These are phyloP conservation scores for Conops quadrifasciatus DNA, from an alignment of 2,888 invertebrate species.

Conservation along the genomic window DNA sequence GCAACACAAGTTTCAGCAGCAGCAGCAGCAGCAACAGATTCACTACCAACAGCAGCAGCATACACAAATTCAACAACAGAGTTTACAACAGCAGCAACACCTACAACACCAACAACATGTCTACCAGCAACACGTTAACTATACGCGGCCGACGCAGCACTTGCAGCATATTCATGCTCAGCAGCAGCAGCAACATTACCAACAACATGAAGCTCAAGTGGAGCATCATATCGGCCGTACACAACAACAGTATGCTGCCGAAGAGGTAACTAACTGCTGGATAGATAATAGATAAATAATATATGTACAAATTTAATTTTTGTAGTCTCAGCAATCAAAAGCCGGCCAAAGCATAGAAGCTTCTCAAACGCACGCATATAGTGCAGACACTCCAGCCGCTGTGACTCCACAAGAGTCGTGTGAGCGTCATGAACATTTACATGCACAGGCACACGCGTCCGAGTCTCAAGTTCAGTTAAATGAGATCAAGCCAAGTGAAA, in stretches of 20 bases:
- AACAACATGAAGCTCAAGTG: slow-evolving; percentile 42
- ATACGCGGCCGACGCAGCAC: slow-evolving; percentile 30
- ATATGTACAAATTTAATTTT: slow-evolving; percentile 1
- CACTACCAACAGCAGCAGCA: slow-evolving; percentile 29
- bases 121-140: slow-evolving; percentile 31
- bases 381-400: slow-evolving; percentile 1
- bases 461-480: not conserved
- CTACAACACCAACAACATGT: slow-evolving; percentile 27
- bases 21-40: slow-evolving; percentile 44
- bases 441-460: slow-evolving; percentile 34
- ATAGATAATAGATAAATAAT: too few species aligned
- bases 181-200: slow-evolving; percentile 39
- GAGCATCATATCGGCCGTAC: slow-evolving; percentile 7
- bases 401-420: slow-evolving; percentile 45
- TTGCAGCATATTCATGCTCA: slow-evolving; percentile 36
- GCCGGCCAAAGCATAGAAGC: slow-evolving; percentile 1
- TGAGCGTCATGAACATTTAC: slow-evolving; percentile 47
- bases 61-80: slow-evolving; percentile 25
- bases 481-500: not conserved
- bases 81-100: slow-evolving; percentile 25
- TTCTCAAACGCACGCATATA: slow-evolving; percentile 5
- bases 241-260: slow-evolving; percentile 28
- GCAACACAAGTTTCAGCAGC: slow-evolving; percentile 37
- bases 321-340: slow-evolving; percentile 18
- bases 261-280: slow-evolving; percentile 10